Percentiles rank a stretch among this genome's conserved stretches.
phyloP scores from a whole-genome alignment of 1,140 invertebrate genomes.

The Drosophila prosaltans region DNA sequence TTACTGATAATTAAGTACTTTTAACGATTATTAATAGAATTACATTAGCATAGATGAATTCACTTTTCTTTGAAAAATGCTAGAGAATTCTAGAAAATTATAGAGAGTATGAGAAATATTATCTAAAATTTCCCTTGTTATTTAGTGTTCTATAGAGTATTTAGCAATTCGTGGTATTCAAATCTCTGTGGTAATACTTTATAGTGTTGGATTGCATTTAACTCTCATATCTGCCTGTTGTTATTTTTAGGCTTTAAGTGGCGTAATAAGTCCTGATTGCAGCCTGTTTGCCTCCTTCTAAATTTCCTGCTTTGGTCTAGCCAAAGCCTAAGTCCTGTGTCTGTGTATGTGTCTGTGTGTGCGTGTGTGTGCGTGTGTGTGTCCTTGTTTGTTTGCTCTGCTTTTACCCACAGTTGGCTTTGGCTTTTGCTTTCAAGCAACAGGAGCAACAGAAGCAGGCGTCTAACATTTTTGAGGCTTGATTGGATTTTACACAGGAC shows the following conservation, averaged over 20 bases:
- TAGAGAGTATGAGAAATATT: no score
- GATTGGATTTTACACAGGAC: constrained; percentile 73
- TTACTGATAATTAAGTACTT: no score
- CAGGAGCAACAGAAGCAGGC: constrained; percentile 44
- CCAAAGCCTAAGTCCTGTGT: neutral
- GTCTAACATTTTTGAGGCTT: constrained; percentile 80
- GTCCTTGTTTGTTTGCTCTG: constrained; percentile 67
- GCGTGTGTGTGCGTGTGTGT: constrained; percentile 1
- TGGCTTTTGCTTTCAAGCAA: constrained; percentile 78
- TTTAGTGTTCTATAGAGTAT: neutral
- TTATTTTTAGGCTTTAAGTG: constrained; percentile 73
- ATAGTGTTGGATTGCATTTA: constrained; percentile 3
- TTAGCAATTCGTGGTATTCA: constrained; percentile 8
- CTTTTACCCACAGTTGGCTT: constrained; percentile 64
- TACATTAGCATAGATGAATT: no score
- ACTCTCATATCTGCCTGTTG: constrained; percentile 11
- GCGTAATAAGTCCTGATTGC: constrained; percentile 75
- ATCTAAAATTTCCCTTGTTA: no score
- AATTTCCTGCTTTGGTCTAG: constrained; percentile 5
- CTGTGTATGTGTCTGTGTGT: neutral
- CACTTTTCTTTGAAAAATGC: no score
- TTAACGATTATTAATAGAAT: no score
- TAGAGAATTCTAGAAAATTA: no score
- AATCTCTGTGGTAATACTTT: neutral
- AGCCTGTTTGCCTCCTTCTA: constrained; percentile 25